Evolutionary conservation across 2,888 invertebrate species (phyloP).

Genomic region (Onthophagus sagittarius): DNA sequence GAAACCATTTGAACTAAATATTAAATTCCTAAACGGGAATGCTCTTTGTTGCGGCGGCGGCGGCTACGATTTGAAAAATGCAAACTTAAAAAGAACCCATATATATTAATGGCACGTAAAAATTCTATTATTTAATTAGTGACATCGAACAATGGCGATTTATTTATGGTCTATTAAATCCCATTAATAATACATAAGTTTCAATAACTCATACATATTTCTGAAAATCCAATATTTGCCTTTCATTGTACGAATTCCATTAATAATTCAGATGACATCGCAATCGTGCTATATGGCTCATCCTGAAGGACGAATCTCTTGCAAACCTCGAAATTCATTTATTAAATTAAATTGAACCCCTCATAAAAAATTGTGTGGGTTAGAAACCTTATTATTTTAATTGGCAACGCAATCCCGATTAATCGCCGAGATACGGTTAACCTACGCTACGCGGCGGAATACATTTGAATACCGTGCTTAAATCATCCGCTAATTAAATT

Average conservation of each 20-base stretch:
- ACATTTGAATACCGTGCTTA: slow-evolving; percentile 2
- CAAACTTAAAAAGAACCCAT: neutral
- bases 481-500: slow-evolving; percentile 21
- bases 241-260: slow-evolving; percentile 18
- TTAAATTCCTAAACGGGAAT: neutral
- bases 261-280: slow-evolving; percentile 15
- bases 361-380: slow-evolving; percentile 14
- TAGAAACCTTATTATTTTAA: neutral
- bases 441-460: neutral
- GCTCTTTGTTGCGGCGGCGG: neutral
- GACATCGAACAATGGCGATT: slow-evolving; percentile 10
- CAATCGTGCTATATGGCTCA: slow-evolving; percentile 8
- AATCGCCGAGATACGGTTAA: neutral
- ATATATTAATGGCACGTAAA: slow-evolving; percentile 9
- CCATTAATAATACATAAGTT: slow-evolving; percentile 18
- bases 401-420: neutral
- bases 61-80: neutral
- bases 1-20: neutral
- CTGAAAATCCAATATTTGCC: slow-evolving; percentile 21
- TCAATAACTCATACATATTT: slow-evolving; percentile 21
- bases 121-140: slow-evolving; percentile 12
- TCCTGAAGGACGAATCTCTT: neutral
- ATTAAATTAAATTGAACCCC: neutral
- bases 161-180: slow-evolving; percentile 15
- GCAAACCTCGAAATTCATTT: neutral